Conservation (phyloP, 2,113 vertebrate genomes). For the Scopus umbretta region DNA sequence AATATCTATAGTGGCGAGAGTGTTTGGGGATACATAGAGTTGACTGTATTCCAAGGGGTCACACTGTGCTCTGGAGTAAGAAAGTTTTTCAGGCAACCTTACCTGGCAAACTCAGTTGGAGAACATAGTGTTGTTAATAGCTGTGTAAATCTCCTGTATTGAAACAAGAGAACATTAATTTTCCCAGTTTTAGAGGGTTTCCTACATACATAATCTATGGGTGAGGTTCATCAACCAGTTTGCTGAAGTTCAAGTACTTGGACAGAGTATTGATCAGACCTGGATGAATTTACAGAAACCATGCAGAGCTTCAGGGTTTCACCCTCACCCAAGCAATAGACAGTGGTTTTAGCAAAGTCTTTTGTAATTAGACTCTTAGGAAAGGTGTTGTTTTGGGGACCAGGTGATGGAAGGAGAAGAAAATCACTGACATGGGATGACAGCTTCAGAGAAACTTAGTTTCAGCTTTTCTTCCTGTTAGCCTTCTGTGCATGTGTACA, state of each 20-base stretch:
- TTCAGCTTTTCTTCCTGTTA: background rate
- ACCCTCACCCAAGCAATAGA: background rate
- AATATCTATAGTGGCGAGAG: background rate
- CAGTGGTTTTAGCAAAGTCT: background rate
- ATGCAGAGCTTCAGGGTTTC: background rate
- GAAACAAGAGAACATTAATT: background rate
- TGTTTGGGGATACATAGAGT: rapidly evolving
- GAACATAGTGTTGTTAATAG: background rate
- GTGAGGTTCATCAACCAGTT: background rate
- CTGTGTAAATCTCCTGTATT: background rate
- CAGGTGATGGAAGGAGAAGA: background rate
- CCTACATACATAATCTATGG: background rate
- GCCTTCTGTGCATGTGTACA: background rate
- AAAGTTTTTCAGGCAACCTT: background rate
- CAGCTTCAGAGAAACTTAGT: background rate
- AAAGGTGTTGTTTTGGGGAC: background rate
- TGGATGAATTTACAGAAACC: background rate
- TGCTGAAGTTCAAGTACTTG: background rate
- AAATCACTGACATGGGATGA: background rate
- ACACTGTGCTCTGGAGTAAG: background rate
- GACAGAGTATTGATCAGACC: background rate
- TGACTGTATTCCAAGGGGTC: background rate
- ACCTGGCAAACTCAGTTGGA: background rate
- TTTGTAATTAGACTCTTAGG: background rate
- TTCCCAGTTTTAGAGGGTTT: background rate